Conservation (phyloP, 2,888 invertebrate genomes). For the Eupeodes latifasciatus region DNA sequence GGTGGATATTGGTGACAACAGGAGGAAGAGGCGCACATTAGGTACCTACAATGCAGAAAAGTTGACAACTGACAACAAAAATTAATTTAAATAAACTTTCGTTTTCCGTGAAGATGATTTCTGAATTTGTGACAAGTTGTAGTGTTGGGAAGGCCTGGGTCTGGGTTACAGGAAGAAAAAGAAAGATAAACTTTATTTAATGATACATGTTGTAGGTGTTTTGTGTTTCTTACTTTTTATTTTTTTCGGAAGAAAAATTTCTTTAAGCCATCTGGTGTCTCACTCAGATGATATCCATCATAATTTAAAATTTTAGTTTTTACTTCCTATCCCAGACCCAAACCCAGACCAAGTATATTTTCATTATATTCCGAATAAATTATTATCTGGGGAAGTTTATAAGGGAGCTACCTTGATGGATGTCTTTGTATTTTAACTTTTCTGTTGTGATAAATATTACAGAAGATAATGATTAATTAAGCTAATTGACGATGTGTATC, state of each 20-base stretch:
- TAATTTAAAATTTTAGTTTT: not conserved
- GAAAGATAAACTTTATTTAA: conserved; percentile 13
- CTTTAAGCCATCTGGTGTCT: conserved; percentile 1
- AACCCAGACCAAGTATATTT: not conserved
- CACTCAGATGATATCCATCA: conserved; percentile 19
- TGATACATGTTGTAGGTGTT: not conserved
- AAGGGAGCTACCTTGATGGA: not conserved
- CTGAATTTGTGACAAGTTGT: conserved; percentile 18
- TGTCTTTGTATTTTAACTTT: not conserved
- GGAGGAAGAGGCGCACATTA: conserved; percentile 1
- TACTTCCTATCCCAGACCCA: not conserved
- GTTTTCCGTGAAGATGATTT: conserved; percentile 59
- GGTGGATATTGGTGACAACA: conserved; percentile 29
- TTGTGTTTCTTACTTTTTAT: not conserved
- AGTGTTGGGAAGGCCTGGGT: not conserved
- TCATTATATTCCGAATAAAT: not conserved
- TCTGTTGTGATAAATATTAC: not conserved
- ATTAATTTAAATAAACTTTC: conserved; percentile 63
- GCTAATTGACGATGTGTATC: not conserved
- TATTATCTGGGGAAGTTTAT: not conserved
- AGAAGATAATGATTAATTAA: not conserved
- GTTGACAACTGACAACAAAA: conserved; percentile 35
- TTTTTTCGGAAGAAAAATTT: not conserved
- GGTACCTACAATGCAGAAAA: conserved; percentile 35
- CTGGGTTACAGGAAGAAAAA: conserved; percentile 28